phyloP scores from a whole-genome alignment of 2,888 invertebrate genomes.

The Herminia tarsipennalis region DNA sequence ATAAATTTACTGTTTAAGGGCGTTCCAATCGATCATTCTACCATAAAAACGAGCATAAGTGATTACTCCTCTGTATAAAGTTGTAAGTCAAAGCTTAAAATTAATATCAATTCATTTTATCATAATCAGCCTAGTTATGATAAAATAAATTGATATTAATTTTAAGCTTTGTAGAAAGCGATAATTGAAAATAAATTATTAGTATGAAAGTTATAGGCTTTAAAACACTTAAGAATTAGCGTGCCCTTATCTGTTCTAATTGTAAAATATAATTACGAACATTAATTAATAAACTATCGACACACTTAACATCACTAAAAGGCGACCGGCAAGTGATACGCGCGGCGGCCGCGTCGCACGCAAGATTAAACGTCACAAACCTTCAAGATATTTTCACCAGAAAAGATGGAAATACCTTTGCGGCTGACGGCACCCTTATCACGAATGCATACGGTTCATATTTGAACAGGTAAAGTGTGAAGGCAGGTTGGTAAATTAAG shows the following conservation, averaged over 20 bases:
- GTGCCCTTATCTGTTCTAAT: too few relatives aligned
- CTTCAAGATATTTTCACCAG: constrained; percentile 69
- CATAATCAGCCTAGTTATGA: too few relatives aligned
- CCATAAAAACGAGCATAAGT: too few relatives aligned
- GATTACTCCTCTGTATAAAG: too few relatives aligned
- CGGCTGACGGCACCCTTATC: constrained; percentile 42
- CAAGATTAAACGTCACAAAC: constrained; percentile 85
- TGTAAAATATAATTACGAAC: background rate
- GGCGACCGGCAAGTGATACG: constrained; percentile 76
- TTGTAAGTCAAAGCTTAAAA: too few relatives aligned
- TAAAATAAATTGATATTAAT: too few relatives aligned
- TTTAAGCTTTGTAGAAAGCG: too few relatives aligned
- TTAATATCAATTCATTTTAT: too few relatives aligned
- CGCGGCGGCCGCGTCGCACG: constrained; percentile 79
- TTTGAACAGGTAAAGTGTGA: constrained; percentile 16
- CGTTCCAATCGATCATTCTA: too few relatives aligned
- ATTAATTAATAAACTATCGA: constrained; percentile 24
- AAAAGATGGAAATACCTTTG: constrained; percentile 50
- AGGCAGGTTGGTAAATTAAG: constrained; percentile 44
- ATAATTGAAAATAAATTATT: background rate
- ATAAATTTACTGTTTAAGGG: too few relatives aligned
- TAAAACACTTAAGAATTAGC: too few relatives aligned
- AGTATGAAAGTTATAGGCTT: background rate
- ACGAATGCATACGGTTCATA: constrained; percentile 39
- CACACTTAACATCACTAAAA: constrained; percentile 51